Percentiles rank a stretch among this genome's conserved stretches.
Conservation (phyloP, 1,140 invertebrate species). For the Battus philenor region DNA sequence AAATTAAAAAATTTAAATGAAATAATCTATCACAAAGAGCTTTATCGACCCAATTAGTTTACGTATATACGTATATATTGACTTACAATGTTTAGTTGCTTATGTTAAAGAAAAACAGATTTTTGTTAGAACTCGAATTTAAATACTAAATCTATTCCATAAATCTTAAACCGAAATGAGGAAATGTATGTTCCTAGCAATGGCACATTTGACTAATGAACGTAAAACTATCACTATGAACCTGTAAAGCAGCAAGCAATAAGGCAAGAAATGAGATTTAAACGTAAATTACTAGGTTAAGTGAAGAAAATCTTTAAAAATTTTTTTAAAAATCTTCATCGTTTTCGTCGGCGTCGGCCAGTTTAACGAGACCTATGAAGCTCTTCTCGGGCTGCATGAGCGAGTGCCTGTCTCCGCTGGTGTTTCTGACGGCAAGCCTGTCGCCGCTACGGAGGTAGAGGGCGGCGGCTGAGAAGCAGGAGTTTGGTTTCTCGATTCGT, state of each 20-base stretch:
- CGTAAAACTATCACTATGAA: slow-evolving; percentile 10
- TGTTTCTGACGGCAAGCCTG: slow-evolving; percentile 80
- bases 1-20: no score
- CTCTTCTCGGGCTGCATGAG: slow-evolving; percentile 85
- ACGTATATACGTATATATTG: background rate
- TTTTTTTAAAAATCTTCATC: slow-evolving; percentile 47
- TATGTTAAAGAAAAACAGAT: no score
- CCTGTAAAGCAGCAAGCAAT: slow-evolving; percentile 1
- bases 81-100: no score
- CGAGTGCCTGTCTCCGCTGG: slow-evolving; percentile 81
- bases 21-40: slow-evolving; percentile 3
- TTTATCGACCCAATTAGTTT: background rate
- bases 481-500: slow-evolving; percentile 75
- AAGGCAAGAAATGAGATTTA: slow-evolving; percentile 16
- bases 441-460: slow-evolving; percentile 80
- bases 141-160: no score
- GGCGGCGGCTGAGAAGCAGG: slow-evolving; percentile 85
- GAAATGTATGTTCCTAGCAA: slow-evolving; percentile 14
- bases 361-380: slow-evolving; percentile 86
- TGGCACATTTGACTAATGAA: slow-evolving; percentile 38
- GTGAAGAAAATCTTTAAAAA: no score
- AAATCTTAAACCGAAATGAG: no score
- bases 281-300: background rate
- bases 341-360: slow-evolving; percentile 76
- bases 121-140: no score